Evolutionary conservation across 35 echinoderm and acorn worm genomes (phyloP).

Genomic region (Chiridota heheva): DNA sequence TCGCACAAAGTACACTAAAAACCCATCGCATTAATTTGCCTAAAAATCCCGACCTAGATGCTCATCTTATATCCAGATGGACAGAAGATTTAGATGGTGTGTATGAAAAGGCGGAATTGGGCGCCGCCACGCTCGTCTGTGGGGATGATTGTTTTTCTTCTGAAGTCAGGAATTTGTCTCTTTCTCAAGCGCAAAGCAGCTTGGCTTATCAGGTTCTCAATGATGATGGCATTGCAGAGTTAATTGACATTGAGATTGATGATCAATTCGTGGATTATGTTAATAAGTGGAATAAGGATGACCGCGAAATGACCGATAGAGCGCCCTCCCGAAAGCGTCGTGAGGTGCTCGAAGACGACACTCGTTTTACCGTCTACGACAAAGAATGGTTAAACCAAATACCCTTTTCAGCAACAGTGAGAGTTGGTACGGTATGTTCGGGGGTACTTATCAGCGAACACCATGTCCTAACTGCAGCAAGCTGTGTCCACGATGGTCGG

Average conservation of each 20-base stretch:
- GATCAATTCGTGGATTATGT: conserved; percentile 65
- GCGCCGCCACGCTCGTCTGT: neutral
- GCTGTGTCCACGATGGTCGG: conserved; percentile 79
- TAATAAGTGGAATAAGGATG: conserved; percentile 51
- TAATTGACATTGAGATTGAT: conserved; percentile 25
- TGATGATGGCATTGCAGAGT: conserved; percentile 6
- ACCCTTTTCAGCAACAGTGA: conserved; percentile 78
- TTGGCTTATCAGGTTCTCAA: conserved; percentile 26
- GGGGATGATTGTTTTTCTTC: conserved; percentile 22
- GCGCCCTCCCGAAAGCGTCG: conserved; percentile 37
- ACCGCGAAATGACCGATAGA: neutral
- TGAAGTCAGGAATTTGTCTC: neutral
- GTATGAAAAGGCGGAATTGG: too few relatives aligned
- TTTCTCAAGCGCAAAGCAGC: neutral
- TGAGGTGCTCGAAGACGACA: conserved; percentile 55
- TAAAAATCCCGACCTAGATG: too few relatives aligned
- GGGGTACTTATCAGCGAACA: conserved; percentile 65
- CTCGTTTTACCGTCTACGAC: conserved; percentile 65
- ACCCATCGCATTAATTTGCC: too few relatives aligned
- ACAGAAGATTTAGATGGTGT: too few relatives aligned
- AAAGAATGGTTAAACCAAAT: conserved; percentile 32
- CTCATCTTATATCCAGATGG: too few relatives aligned
- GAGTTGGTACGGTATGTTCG: conserved; percentile 66
- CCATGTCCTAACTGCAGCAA: conserved; percentile 80
- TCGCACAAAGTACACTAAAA: too few relatives aligned